These are phyloP conservation scores for Augochlora pura DNA, from an alignment of 1,140 invertebrate species.

Conservation along the genomic window DNA sequence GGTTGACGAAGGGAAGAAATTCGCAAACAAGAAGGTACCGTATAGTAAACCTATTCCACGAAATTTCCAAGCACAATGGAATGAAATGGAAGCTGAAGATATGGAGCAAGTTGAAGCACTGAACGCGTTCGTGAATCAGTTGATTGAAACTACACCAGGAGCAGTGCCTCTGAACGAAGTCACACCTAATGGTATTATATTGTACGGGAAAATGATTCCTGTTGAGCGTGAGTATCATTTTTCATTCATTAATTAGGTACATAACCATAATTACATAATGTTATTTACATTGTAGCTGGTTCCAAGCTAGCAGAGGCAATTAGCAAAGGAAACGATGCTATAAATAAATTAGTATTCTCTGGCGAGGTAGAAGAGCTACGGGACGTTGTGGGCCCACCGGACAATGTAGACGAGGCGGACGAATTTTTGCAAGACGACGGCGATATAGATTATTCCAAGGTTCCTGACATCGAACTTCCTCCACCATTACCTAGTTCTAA, in stretches of 20 bases:
- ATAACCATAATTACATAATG: background rate
- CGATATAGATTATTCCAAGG: slow-evolving; percentile 77
- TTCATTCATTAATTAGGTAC: slow-evolving; percentile 6
- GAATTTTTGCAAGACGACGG: slow-evolving; percentile 81
- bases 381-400: slow-evolving; percentile 85
- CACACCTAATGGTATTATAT: slow-evolving; percentile 87
- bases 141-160: slow-evolving; percentile 87
- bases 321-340: slow-evolving; percentile 86
- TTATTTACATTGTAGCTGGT: slow-evolving; percentile 80
- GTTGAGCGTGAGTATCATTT: slow-evolving; percentile 83
- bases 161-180: slow-evolving; percentile 86
- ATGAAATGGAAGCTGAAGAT: slow-evolving; percentile 87
- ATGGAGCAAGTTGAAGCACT: slow-evolving; percentile 80
- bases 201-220: slow-evolving; percentile 89
- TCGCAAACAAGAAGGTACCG: slow-evolving; percentile 89
- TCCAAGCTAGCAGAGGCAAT: slow-evolving; percentile 88
- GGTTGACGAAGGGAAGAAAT: slow-evolving; percentile 85
- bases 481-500: slow-evolving; percentile 78
- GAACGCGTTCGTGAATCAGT: slow-evolving; percentile 84
- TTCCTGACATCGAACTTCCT: slow-evolving; percentile 74
- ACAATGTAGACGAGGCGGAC: slow-evolving; percentile 82
- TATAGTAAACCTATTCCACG: slow-evolving; percentile 97
- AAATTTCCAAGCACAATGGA: slow-evolving; percentile 98
- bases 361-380: slow-evolving; percentile 89
- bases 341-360: slow-evolving; percentile 88